These are phyloP conservation scores for Albula goreensis DNA, from an alignment of 2,113 vertebrate genomes.

Conservation along the genomic window DNA sequence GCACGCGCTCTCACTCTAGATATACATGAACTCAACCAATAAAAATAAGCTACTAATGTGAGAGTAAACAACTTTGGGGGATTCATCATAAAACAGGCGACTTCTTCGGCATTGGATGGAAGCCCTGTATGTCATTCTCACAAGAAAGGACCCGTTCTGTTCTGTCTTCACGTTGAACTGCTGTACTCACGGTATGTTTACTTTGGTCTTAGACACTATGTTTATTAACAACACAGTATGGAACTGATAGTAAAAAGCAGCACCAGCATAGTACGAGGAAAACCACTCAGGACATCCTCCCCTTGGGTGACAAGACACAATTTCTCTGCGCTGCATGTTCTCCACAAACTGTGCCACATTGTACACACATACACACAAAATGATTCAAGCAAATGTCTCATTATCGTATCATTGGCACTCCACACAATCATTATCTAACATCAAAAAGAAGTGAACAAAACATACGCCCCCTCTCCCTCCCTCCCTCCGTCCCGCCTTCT, in stretches of 20 bases:
- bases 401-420: slow-evolving; percentile 34
- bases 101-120: not conserved
- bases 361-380: not conserved
- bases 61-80: not conserved
- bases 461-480: slow-evolving; percentile 48
- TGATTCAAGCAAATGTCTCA: slow-evolving; percentile 26
- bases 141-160: not conserved
- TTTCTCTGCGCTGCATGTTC: slow-evolving; percentile 6
- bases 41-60: not conserved
- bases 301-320: not conserved
- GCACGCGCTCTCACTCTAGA: not conserved
- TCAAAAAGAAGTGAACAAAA: slow-evolving; percentile 53
- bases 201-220: not conserved
- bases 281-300: not conserved
- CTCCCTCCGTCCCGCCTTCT: slow-evolving; percentile 24
- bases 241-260: not conserved
- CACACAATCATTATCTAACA: slow-evolving; percentile 60
- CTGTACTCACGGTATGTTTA: not conserved
- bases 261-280: not conserved
- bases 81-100: not conserved
- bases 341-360: slow-evolving; percentile 4
- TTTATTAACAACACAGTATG: not conserved
- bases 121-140: not conserved
- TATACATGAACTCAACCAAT: not conserved
- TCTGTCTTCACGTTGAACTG: not conserved